phyloP scores from a whole-genome alignment of 2,888 invertebrate genomes.

The Mesorhabditis spiculigera region DNA sequence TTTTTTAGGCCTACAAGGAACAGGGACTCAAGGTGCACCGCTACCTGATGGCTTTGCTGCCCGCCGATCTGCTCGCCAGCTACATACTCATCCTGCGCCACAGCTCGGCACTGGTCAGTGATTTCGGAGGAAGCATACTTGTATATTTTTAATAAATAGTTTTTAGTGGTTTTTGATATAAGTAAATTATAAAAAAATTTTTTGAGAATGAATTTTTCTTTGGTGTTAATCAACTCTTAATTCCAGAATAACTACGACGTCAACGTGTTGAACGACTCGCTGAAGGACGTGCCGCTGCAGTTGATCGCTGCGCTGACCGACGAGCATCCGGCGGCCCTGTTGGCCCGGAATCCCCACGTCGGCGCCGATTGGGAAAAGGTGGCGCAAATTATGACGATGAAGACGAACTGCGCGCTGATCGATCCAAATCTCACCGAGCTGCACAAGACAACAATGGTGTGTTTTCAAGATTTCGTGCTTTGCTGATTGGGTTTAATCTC shows the following conservation, averaged over 20 bases:
- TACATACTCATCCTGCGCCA: conserved; percentile 43
- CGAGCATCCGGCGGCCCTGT: too few relatives aligned
- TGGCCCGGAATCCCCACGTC: too few relatives aligned
- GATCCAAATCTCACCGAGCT: conserved; percentile 1
- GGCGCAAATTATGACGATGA: too few relatives aligned
- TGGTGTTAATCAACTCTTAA: too few relatives aligned
- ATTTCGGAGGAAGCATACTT: neutral
- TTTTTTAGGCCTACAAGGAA: conserved; percentile 9
- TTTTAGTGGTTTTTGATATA: too few relatives aligned
- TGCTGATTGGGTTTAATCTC: neutral
- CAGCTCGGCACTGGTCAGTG: conserved; percentile 31
- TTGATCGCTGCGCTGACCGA: too few relatives aligned
- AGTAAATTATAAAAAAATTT: too few relatives aligned
- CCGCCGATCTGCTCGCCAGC: conserved; percentile 29
- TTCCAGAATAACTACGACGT: neutral
- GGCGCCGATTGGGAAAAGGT: too few relatives aligned
- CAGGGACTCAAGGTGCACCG: conserved; percentile 29
- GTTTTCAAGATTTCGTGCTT: neutral
- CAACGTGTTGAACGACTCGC: neutral
- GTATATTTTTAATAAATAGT: neutral
- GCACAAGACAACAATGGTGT: neutral
- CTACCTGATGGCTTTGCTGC: conserved; percentile 35
- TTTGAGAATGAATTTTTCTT: too few relatives aligned
- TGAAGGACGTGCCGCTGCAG: neutral
- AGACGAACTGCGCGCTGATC: neutral